Percentiles rank a stretch among this genome's conserved stretches.
Evolutionary conservation across 2,113 vertebrate species (phyloP).

Genomic region (Paramormyrops kingsleyae): DNA sequence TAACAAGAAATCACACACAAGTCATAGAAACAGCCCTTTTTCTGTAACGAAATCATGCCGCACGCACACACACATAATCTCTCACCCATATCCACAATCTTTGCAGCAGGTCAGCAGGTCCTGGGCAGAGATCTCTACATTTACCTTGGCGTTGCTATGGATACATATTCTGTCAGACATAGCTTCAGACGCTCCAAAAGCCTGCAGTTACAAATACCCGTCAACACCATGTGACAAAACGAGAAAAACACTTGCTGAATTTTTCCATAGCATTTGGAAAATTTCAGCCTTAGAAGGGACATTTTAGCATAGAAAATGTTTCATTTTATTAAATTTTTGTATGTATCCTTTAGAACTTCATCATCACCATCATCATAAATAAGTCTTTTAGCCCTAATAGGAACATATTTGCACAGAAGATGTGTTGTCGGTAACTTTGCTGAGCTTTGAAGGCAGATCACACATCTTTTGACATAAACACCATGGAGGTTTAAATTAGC

Average conservation of each 20-base stretch:
- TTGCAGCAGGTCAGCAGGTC: constrained; percentile 81
- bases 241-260: not conserved
- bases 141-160: constrained; percentile 72
- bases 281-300: not conserved
- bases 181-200: constrained; percentile 84
- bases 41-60: not conserved
- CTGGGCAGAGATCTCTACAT: constrained; percentile 81
- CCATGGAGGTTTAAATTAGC: not conserved
- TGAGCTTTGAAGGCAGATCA: not conserved
- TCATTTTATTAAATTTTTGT: not conserved
- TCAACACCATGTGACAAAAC: not conserved
- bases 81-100: not conserved
- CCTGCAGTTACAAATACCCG: constrained; percentile 52
- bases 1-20: not conserved
- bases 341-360: not conserved
- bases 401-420: not conserved
- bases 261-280: not conserved
- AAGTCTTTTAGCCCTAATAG: not conserved
- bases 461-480: not conserved
- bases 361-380: not conserved
- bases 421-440: not conserved
- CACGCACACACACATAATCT: not conserved
- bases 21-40: not conserved
- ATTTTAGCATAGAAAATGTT: not conserved
- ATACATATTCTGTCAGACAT: constrained; percentile 89